Evolutionary conservation across 2,113 vertebrate species (phyloP).

Genomic region (Spea multiplicata): DNA sequence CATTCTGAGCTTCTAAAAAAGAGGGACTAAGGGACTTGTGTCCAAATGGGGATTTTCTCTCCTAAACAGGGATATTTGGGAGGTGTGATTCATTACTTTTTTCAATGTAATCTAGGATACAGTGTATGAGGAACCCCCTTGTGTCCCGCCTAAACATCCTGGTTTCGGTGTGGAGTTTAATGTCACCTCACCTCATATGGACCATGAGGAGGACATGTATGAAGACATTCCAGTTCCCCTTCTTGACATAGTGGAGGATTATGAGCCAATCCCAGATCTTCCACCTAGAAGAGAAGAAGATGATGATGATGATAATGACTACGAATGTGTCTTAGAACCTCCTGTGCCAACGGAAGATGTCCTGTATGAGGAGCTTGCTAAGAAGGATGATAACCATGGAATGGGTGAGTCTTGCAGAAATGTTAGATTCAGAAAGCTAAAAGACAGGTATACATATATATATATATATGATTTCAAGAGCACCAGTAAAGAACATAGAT

Average conservation of each 20-base stretch:
- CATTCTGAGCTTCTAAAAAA: no score
- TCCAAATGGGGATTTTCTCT: no score
- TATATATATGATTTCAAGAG: no score
- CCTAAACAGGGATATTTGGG: no score
- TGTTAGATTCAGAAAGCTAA: no score
- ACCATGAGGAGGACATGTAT: slow-evolving; percentile 44
- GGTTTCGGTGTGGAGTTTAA: neutral
- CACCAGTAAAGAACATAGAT: no score
- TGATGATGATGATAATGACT: slow-evolving; percentile 55
- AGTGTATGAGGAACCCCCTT: slow-evolving; percentile 13
- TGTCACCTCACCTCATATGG: neutral
- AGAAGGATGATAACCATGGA: neutral
- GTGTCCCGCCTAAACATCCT: slow-evolving; percentile 12
- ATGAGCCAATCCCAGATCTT: slow-evolving; percentile 67
- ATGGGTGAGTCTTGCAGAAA: neutral
- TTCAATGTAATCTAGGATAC: slow-evolving; percentile 4
- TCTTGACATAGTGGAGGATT: slow-evolving; percentile 58
- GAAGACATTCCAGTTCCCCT: slow-evolving; percentile 57
- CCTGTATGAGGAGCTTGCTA: slow-evolving; percentile 63
- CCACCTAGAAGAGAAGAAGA: slow-evolving; percentile 53
- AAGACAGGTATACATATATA: no score
- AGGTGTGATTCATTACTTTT: no score
- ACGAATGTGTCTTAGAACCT: slow-evolving; percentile 63
- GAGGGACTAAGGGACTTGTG: no score
- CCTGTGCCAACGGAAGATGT: slow-evolving; percentile 37